These are phyloP conservation scores for Drosophila hydei DNA, from an alignment of 1,140 invertebrate genomes.

Conservation along the genomic window DNA sequence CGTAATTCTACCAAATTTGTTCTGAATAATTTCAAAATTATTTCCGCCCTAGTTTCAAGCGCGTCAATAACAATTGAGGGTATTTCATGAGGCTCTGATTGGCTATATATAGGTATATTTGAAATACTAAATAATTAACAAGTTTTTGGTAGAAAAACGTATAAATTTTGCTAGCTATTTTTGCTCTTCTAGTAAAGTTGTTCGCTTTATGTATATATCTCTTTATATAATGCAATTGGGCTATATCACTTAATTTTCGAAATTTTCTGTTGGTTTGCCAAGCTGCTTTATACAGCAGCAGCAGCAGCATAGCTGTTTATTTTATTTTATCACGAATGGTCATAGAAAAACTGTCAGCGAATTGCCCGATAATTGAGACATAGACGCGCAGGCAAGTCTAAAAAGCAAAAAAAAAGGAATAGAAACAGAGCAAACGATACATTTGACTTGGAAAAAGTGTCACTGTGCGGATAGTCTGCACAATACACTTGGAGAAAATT, in stretches of 20 bases:
- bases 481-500: neutral
- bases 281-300: neutral
- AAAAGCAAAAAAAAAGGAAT: slow-evolving; percentile 3
- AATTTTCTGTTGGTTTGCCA: neutral
- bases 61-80: neutral
- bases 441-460: slow-evolving; percentile 37
- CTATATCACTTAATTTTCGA: too few relatives aligned
- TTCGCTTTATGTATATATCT: too few relatives aligned
- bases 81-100: neutral
- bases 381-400: neutral
- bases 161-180: too few relatives aligned
- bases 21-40: neutral
- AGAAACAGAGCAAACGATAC: slow-evolving; percentile 19
- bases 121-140: neutral
- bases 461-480: slow-evolving; percentile 12
- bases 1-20: neutral
- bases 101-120: neutral
- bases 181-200: too few relatives aligned
- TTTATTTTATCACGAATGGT: slow-evolving; percentile 18
- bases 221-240: too few relatives aligned
- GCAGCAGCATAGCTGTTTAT: slow-evolving; percentile 8
- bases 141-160: too few relatives aligned
- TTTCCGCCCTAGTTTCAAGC: slow-evolving; percentile 9
- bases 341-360: slow-evolving; percentile 35
- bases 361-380: slow-evolving; percentile 48